Evolutionary conservation across 2,113 vertebrate genomes (phyloP).

Genomic region (Gymnarchus niloticus): DNA sequence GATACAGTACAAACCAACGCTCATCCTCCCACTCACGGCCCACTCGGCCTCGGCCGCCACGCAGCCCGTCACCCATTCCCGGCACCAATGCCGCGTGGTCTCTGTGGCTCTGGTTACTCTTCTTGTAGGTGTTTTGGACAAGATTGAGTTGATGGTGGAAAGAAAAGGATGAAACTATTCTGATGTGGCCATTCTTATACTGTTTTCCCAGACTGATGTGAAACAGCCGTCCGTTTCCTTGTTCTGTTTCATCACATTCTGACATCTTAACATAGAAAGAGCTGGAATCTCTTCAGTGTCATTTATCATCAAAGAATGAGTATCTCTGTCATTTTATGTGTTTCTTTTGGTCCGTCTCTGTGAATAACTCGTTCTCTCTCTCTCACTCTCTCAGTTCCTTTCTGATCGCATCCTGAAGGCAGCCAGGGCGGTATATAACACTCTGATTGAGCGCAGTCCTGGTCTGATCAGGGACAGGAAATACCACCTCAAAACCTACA

Average conservation of each 20-base stretch:
- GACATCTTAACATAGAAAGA: neutral
- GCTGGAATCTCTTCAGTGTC: neutral
- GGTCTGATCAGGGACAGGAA: slow-evolving; percentile 82
- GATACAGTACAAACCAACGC: neutral
- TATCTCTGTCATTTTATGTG: slow-evolving; percentile 8
- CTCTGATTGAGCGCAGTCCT: slow-evolving; percentile 65
- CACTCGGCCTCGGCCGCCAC: neutral
- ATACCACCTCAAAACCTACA: slow-evolving; percentile 79
- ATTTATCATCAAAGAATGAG: neutral
- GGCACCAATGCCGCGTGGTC: neutral
- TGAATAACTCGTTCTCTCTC: neutral
- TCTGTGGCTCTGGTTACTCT: neutral
- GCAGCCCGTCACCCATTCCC: neutral
- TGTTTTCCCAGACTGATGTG: neutral
- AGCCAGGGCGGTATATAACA: slow-evolving; percentile 66
- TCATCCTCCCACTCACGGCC: neutral
- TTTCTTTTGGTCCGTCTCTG: neutral
- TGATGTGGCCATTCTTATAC: neutral
- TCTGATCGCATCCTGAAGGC: slow-evolving; percentile 76
- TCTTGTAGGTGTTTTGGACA: neutral
- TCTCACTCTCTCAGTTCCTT: slow-evolving; percentile 63
- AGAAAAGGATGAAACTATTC: neutral
- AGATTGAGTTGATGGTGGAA: neutral
- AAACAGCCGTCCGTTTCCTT: neutral
- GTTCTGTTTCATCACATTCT: neutral